Conservation (phyloP, 2,113 vertebrate genomes). For the Camelus dromedarius region DNA sequence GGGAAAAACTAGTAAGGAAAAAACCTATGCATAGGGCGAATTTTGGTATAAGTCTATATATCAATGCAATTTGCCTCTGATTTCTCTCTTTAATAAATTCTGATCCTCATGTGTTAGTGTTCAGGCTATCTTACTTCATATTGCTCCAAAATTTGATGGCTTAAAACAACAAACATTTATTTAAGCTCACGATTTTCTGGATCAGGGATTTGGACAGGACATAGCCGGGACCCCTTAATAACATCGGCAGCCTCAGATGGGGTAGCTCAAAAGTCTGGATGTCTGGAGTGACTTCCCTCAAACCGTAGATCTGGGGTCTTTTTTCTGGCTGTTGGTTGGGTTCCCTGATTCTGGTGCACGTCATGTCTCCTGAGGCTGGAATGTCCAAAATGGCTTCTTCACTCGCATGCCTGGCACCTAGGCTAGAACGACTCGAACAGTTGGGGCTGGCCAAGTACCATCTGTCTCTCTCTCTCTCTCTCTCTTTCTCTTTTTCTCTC, state of each 20-base stretch:
- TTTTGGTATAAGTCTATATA: not conserved
- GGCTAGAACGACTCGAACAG: not conserved
- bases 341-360: not conserved
- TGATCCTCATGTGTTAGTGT: not conserved
- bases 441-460: not conserved
- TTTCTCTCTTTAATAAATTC: not conserved
- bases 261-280: not conserved
- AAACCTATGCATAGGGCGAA: not conserved
- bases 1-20: not conserved
- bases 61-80: not conserved
- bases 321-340: not conserved
- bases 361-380: not conserved
- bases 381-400: not conserved
- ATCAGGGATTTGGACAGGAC: not conserved
- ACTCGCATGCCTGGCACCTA: not conserved
- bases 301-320: not conserved
- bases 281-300: not conserved
- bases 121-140: not conserved
- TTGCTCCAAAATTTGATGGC: not conserved
- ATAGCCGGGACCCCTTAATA: not conserved
- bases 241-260: not conserved
- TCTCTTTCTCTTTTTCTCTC: too few species aligned
- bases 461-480: not conserved
- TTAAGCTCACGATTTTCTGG: not conserved
- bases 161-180: not conserved